Percentiles rank a stretch among this genome's conserved stretches.
phyloP scores from a whole-genome alignment of 2,797 vertebrate species.

The Paedocypris micromegethes region DNA sequence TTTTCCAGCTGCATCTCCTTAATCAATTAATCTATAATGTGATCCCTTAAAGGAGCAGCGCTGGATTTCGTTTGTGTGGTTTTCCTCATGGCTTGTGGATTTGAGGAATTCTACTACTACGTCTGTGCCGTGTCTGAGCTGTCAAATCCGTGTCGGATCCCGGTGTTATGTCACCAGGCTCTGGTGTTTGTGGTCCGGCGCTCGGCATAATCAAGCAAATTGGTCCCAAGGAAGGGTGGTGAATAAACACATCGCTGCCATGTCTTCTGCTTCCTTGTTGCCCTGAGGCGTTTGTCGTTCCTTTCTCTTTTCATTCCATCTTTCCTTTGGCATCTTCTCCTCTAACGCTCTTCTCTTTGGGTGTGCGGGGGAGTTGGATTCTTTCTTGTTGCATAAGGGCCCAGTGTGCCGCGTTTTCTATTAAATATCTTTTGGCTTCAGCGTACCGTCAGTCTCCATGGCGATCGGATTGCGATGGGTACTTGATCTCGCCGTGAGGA shows the following conservation, averaged over 20 bases:
- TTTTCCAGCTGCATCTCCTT: slow-evolving; percentile 60
- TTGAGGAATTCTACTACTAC: background rate
- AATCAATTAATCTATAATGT: slow-evolving; percentile 77
- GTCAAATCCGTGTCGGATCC: too few species aligned
- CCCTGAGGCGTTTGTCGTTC: slow-evolving; percentile 8
- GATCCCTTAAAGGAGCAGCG: slow-evolving; percentile 63
- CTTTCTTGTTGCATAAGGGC: slow-evolving; percentile 24
- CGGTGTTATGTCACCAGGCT: background rate
- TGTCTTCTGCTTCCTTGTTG: slow-evolving; percentile 5
- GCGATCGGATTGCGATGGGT: slow-evolving; percentile 43
- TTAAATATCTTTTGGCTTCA: slow-evolving; percentile 43
- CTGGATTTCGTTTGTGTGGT: slow-evolving; percentile 36
- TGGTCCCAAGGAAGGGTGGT: slow-evolving; percentile 11
- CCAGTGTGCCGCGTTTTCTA: slow-evolving; percentile 27
- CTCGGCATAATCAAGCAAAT: slow-evolving; percentile 32
- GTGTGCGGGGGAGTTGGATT: slow-evolving; percentile 20
- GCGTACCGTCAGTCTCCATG: slow-evolving; percentile 45
- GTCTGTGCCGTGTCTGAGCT: too few species aligned
- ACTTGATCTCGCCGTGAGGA: slow-evolving; percentile 18
- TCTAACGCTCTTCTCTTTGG: slow-evolving; percentile 3
- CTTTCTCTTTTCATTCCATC: slow-evolving; percentile 11
- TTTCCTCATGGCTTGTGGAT: slow-evolving; percentile 44
- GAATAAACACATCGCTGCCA: slow-evolving; percentile 6
- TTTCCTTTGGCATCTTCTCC: slow-evolving; percentile 10
- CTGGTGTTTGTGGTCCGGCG: slow-evolving; percentile 3